phyloP scores from a whole-genome alignment of 2,797 vertebrate species.

The Helarctos malayanus region DNA sequence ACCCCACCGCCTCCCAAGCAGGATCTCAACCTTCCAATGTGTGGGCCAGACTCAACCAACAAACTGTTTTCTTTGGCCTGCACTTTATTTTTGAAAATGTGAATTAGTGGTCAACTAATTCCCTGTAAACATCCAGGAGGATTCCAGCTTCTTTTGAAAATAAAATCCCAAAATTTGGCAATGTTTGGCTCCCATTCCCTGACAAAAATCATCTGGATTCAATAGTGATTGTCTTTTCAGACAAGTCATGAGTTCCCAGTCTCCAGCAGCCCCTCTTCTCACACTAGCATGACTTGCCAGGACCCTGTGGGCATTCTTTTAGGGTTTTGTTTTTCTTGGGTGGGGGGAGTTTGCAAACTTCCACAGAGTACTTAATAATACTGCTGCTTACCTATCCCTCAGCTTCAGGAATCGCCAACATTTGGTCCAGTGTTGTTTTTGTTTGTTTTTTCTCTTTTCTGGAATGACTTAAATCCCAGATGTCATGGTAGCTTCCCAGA shows the following conservation, averaged over 20 bases:
- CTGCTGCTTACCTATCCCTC: background rate
- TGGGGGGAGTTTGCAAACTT: background rate
- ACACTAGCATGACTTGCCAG: background rate
- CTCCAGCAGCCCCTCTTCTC: background rate
- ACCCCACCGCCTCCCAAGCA: background rate
- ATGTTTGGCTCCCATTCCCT: conserved; percentile 53
- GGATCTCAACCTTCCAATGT: background rate
- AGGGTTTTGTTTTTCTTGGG: conserved; percentile 34
- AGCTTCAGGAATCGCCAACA: background rate
- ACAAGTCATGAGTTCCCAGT: background rate
- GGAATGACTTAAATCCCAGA: conserved; percentile 11
- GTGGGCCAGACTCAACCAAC: background rate
- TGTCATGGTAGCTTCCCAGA: background rate
- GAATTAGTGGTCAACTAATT: conserved; percentile 30
- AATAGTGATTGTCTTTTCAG: background rate
- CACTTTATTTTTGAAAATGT: conserved; percentile 64
- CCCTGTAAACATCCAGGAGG: conserved; percentile 75
- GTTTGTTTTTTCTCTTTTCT: background rate
- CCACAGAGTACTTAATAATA: background rate
- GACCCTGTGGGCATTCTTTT: background rate
- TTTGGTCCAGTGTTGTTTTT: too few relatives aligned
- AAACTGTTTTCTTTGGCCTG: conserved; percentile 75
- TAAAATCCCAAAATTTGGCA: conserved; percentile 72
- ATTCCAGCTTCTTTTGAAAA: conserved; percentile 69
- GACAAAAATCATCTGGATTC: conserved; percentile 77